Conservation (phyloP, 2,797 vertebrate genomes). For the Pseudochromis fuscus region DNA sequence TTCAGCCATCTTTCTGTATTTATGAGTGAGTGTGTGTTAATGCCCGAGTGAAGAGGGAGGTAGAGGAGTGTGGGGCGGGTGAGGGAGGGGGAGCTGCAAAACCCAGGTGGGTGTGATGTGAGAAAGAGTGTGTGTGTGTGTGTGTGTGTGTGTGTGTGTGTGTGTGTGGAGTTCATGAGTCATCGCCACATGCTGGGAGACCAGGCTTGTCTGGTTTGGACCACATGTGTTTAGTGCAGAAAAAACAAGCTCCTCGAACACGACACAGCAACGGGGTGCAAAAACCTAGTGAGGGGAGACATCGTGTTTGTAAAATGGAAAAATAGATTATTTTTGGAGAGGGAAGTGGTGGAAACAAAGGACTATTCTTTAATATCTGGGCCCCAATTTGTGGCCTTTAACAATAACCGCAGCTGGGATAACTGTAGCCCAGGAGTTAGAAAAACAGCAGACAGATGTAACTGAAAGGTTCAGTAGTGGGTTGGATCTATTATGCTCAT, state of each 20-base stretch:
- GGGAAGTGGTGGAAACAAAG: constrained; percentile 25
- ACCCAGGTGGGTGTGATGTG: constrained; percentile 71
- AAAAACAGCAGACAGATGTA: constrained; percentile 36
- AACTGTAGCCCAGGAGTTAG: constrained; percentile 8
- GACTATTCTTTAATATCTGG: constrained; percentile 48
- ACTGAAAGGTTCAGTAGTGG: constrained; percentile 32
- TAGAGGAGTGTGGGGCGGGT: neutral
- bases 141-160: constrained; percentile 13
- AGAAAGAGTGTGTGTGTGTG: constrained; percentile 37
- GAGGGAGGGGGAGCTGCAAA: constrained; percentile 22
- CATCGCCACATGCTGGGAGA: constrained; percentile 80
- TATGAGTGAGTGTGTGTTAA: constrained; percentile 2
- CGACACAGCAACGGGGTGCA: constrained; percentile 19
- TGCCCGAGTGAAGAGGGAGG: constrained; percentile 8
- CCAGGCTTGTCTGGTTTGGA: constrained; percentile 64
- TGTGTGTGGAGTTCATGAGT: constrained; percentile 63
- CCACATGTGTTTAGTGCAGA: constrained; percentile 66
- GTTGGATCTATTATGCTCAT: constrained; percentile 16
- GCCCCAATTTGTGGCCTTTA: constrained; percentile 22
- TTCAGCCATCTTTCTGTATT: constrained; percentile 13
- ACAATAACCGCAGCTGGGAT: neutral
- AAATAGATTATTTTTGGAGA: constrained; percentile 12
- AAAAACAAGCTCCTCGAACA: constrained; percentile 44
- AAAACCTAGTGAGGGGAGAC: constrained; percentile 1
- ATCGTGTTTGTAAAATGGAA: constrained; percentile 19